Evolutionary conservation across 2,888 invertebrate genomes (phyloP).

Genomic region (Thera britannica): DNA sequence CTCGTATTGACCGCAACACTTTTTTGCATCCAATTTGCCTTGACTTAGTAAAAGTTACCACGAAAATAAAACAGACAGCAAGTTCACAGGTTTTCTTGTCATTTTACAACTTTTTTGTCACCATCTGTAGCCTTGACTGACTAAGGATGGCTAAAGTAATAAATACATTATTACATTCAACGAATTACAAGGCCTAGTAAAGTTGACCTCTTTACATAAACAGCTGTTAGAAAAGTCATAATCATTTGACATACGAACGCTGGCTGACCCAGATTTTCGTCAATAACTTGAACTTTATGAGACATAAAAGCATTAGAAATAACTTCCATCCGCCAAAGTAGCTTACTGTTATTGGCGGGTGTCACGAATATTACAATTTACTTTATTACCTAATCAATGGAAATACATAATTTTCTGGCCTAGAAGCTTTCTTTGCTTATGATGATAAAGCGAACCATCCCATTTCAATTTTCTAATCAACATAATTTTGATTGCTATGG

Average conservation of each 20-base stretch:
- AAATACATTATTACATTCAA: background rate
- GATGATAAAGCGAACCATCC: no score
- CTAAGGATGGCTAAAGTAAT: background rate
- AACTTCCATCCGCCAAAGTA: background rate
- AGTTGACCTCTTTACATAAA: background rate
- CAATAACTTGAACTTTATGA: conserved; percentile 19
- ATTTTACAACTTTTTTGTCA: background rate
- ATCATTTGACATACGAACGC: background rate
- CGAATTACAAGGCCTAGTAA: background rate
- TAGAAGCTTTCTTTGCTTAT: no score
- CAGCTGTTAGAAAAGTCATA: conserved; percentile 2
- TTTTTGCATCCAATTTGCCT: background rate
- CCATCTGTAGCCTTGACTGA: background rate
- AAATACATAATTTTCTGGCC: background rate
- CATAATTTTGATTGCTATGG: background rate
- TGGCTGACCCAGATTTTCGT: conserved; percentile 17
- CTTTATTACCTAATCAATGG: background rate
- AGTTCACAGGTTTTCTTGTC: background rate
- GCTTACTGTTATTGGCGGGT: conserved; percentile 4
- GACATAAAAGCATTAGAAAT: conserved; percentile 8
- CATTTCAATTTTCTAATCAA: background rate
- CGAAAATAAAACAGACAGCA: background rate
- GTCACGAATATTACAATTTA: conserved; percentile 6
- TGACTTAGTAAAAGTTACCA: conserved; percentile 3
- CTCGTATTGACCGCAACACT: background rate